Base-by-base conservation (phyloP, 2,888 invertebrate genomes). In the Augochlorella aurata region DNA sequence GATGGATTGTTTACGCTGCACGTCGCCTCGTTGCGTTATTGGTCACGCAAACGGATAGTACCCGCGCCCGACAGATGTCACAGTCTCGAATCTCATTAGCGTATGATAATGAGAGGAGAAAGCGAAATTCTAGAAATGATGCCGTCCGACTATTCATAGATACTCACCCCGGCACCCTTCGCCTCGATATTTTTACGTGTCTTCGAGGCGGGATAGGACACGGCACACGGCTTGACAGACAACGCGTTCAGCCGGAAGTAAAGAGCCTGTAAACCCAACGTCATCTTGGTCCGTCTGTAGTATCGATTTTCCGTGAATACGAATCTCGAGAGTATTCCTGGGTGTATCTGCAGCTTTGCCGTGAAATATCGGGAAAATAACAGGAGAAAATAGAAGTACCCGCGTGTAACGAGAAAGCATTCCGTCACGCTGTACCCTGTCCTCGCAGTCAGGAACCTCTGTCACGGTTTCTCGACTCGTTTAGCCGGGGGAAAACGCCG, bases 241-340 rank as follows among this genome's bases (percentile, higher is more conserved):
- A 80, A 76, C 80, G 81, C 82, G 77, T 77, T 77, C 81, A 49
- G 70, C 77, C 82, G 70, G 77, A 82, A 82, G 73, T 82, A 82
- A 82, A 81, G 77, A 81, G 77, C 73, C 82, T 82, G 82, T 82
- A 81, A 82, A 82, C 52, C 69, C 81, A 61, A 77, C 81, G 81
- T 82, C 82, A 81, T 82, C 81, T 82, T 82, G 76, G 81, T 81
- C 81, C 81, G 81, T 82, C 81, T 83, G 63, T 82, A 61, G 21
- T 78, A 80, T 83, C 83, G 83, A 61, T 78, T 80, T 72, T 75
- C 68, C 73, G 74, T 66, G 78, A 81, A 58, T 81, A 81, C 82
- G 81, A 82, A 81, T 82, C 81, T 82, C 82, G 24, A 44, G 77
- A 74, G 81, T 81, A 81, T 82, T 81, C 70, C 81, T 61, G 73